Conservation (phyloP, 2,113 vertebrate genomes). For the Calonectris borealis region DNA sequence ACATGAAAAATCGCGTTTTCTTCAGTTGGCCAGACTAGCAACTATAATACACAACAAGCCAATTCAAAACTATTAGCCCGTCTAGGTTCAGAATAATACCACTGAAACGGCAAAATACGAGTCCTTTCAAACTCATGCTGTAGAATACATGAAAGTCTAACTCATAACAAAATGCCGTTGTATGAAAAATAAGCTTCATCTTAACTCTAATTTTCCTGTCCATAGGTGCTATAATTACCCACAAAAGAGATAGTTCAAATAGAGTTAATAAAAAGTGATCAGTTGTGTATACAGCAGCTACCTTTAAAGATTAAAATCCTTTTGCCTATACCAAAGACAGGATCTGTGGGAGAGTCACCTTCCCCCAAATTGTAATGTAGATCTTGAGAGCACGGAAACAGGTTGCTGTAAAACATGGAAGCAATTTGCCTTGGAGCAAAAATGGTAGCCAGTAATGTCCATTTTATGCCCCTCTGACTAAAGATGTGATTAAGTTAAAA, state of each 20-base stretch:
- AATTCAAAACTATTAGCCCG: background rate
- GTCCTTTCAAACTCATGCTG: background rate
- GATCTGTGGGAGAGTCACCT: background rate
- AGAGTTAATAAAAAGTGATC: background rate
- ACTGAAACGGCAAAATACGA: background rate
- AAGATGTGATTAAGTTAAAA: background rate
- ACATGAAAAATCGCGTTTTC: background rate
- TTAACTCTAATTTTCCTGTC: background rate
- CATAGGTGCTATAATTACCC: background rate
- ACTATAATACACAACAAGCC: background rate
- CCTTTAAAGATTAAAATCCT: conserved; percentile 7
- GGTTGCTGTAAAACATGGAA: background rate
- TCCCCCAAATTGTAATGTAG: background rate
- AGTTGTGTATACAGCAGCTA: background rate
- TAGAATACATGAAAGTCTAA: background rate
- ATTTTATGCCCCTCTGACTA: background rate
- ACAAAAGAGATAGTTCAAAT: background rate
- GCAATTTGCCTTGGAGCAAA: background rate
- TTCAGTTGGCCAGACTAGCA: background rate
- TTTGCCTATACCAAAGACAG: background rate
- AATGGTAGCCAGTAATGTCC: background rate
- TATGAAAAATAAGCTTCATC: conserved; percentile 25
- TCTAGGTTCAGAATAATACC: background rate
- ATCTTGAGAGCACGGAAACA: background rate
- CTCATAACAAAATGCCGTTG: background rate